Conservation (phyloP, 2,888 invertebrate genomes). For the Hirtodrosophila duncani region DNA sequence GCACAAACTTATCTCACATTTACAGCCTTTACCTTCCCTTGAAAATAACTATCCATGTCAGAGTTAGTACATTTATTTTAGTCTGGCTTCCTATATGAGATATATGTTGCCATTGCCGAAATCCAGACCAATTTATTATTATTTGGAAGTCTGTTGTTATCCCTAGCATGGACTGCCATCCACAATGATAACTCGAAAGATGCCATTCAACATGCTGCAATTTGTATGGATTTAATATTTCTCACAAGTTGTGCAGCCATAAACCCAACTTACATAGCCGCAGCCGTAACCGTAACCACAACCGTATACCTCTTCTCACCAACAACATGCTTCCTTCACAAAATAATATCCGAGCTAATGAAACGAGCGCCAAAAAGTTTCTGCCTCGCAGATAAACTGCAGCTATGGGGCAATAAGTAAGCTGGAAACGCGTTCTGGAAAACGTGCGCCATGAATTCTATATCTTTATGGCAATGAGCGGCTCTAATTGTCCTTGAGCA, state of each 20-base stretch:
- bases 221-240: slow-evolving; percentile 27
- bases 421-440: slow-evolving; percentile 47
- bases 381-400: slow-evolving; percentile 45
- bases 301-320: too few relatives aligned
- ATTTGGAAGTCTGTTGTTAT: too few relatives aligned
- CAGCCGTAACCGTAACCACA: too few relatives aligned
- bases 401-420: slow-evolving; percentile 62
- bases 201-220: not conserved
- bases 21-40: too few relatives aligned
- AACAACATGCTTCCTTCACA: not conserved
- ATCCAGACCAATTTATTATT: too few relatives aligned
- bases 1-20: too few relatives aligned
- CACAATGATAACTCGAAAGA: not conserved
- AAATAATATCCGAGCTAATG: slow-evolving; percentile 41
- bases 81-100: too few relatives aligned
- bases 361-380: slow-evolving; percentile 44
- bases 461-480: slow-evolving; percentile 67
- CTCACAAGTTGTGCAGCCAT: slow-evolving; percentile 28
- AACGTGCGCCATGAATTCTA: slow-evolving; percentile 66
- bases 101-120: too few relatives aligned
- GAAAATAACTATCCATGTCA: too few relatives aligned
- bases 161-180: too few relatives aligned
- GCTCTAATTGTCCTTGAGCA: slow-evolving; percentile 56
- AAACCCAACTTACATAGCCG: slow-evolving; percentile 18
- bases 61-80: too few relatives aligned